These are phyloP conservation scores for Drosophila tanythrix DNA, from an alignment of 2,888 invertebrate genomes.

Conservation along the genomic window DNA sequence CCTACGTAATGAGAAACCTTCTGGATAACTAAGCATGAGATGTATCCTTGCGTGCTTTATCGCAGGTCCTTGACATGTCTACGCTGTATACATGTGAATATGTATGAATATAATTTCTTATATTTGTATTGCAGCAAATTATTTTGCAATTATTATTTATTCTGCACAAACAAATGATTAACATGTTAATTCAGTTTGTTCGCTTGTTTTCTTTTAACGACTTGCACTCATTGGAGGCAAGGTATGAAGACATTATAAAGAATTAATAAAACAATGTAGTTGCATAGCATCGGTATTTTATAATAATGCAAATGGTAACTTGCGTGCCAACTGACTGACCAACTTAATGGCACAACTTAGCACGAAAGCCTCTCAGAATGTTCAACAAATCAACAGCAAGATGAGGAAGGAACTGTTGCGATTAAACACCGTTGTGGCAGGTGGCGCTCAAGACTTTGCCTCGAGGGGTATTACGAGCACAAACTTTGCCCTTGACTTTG, in stretches of 20 bases:
- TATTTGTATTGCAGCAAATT: constrained; percentile 13
- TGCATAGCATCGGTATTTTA: constrained; percentile 74
- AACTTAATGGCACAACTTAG: constrained; percentile 58
- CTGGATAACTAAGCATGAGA: not conserved
- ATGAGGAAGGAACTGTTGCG: constrained; percentile 12
- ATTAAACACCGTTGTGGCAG: constrained; percentile 20
- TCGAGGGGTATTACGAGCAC: not conserved
- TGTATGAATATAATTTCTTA: not conserved
- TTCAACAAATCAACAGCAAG: constrained; percentile 12
- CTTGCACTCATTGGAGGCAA: not conserved
- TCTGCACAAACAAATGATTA: constrained; percentile 6
- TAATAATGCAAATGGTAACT: constrained; percentile 57
- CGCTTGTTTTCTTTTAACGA: not conserved
- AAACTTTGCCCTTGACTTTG: constrained; percentile 2
- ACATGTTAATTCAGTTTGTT: constrained; percentile 12
- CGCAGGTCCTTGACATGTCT: not conserved
- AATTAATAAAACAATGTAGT: constrained; percentile 54
- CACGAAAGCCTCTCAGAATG: constrained; percentile 32
- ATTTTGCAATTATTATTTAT: constrained; percentile 23
- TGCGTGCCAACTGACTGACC: constrained; percentile 73
- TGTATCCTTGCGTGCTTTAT: not conserved
- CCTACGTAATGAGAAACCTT: not conserved
- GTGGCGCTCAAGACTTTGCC: constrained; percentile 21
- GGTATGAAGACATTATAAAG: constrained; percentile 68
- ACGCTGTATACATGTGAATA: not conserved